These are phyloP conservation scores for Bombus polaris DNA, from an alignment of 1,140 invertebrate genomes.

Conservation along the genomic window DNA sequence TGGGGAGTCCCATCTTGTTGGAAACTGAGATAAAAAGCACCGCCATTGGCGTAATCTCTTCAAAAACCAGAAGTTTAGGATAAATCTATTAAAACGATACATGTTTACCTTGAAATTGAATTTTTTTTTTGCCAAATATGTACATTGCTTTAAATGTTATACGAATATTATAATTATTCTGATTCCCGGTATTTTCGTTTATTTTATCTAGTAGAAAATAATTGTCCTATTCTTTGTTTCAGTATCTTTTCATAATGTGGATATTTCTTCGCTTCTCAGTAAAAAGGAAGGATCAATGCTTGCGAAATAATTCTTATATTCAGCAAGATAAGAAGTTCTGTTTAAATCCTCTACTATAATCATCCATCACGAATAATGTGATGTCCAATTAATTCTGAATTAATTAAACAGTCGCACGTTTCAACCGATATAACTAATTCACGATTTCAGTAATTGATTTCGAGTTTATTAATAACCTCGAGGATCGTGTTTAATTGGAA, in stretches of 20 bases:
- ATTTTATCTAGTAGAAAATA: too few species aligned
- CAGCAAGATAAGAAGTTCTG: background rate
- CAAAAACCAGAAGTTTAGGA: background rate
- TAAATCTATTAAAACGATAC: background rate
- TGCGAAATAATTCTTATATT: background rate
- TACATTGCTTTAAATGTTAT: background rate
- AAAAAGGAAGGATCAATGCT: background rate
- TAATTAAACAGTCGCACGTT: background rate
- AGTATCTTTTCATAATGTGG: background rate
- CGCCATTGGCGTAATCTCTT: constrained; percentile 62
- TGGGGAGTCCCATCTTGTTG: constrained; percentile 65
- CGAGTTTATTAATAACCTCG: background rate
- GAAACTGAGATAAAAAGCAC: constrained; percentile 69
- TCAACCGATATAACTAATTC: too few species aligned
- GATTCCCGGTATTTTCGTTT: too few species aligned
- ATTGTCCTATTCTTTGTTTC: too few species aligned
- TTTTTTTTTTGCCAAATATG: background rate
- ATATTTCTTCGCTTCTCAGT: background rate
- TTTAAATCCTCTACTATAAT: background rate
- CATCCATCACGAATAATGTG: background rate
- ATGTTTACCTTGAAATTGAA: too few species aligned
- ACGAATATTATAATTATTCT: too few species aligned
- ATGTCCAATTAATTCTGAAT: background rate
- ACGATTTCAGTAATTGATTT: background rate
- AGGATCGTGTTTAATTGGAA: background rate